phyloP scores from a whole-genome alignment of 2,113 vertebrate genomes.

The Hippocampus comes region DNA sequence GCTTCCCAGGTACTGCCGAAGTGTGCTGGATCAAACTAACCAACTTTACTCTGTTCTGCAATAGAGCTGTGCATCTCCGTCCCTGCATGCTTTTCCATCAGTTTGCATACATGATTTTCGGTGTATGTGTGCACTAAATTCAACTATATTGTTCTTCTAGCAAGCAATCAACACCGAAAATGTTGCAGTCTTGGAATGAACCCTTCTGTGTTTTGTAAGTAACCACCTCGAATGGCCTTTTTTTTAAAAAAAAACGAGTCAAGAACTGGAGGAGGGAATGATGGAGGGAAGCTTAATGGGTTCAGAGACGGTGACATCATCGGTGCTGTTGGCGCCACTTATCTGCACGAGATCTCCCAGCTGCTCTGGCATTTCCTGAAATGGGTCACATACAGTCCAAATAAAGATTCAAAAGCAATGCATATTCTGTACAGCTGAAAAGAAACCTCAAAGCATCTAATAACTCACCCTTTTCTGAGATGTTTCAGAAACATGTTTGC shows the following conservation, averaged over 20 bases:
- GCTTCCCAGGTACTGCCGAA: neutral
- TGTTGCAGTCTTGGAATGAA: slow-evolving; percentile 7
- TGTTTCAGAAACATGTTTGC: neutral
- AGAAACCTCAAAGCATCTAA: neutral
- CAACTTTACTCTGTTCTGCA: neutral
- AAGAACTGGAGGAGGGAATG: neutral
- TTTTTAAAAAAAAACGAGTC: neutral
- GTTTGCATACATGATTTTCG: neutral
- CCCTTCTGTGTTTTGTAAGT: slow-evolving; percentile 27
- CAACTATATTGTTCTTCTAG: neutral
- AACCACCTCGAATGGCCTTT: slow-evolving; percentile 13
- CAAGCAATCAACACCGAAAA: neutral
- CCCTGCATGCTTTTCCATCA: neutral
- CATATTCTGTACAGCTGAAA: neutral
- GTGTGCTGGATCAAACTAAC: neutral
- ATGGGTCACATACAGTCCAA: slow-evolving; percentile 21
- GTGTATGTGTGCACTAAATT: neutral
- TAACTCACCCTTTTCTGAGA: neutral
- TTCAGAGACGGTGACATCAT: slow-evolving; percentile 52
- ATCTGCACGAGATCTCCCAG: slow-evolving; percentile 63
- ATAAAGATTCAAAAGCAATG: neutral
- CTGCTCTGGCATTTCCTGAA: slow-evolving; percentile 64
- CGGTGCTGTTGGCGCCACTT: slow-evolving; percentile 58
- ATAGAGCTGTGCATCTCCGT: neutral
- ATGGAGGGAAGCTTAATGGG: slow-evolving; percentile 9